Percentiles rank a stretch among this genome's conserved stretches.
These are phyloP conservation scores for Pseudomyrmex concolor DNA, from an alignment of 1,140 invertebrate species.

Conservation along the genomic window DNA sequence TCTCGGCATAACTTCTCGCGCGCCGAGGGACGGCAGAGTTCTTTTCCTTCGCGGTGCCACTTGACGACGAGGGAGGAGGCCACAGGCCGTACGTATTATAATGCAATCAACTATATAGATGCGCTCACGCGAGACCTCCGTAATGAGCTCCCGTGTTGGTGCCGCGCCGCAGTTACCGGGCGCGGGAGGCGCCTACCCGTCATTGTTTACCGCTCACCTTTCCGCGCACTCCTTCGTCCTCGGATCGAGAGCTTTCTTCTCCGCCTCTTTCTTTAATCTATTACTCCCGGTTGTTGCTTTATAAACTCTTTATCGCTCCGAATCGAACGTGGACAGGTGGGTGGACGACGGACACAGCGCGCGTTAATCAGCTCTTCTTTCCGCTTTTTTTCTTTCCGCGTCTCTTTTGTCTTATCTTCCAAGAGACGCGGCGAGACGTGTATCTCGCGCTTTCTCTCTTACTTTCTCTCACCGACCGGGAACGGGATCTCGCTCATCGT, in stretches of 20 bases:
- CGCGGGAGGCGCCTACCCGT: slow-evolving; percentile 77
- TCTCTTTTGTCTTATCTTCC: not conserved
- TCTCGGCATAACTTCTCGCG: not conserved
- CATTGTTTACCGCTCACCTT: slow-evolving; percentile 78
- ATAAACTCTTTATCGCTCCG: slow-evolving; percentile 83
- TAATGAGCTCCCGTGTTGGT: slow-evolving; percentile 82
- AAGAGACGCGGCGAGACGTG: not conserved
- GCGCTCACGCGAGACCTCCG: slow-evolving; percentile 79
- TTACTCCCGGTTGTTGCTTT: slow-evolving; percentile 81
- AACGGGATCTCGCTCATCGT: not conserved
- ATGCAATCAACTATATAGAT: slow-evolving; percentile 82
- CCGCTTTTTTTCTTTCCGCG: not conserved
- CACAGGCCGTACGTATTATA: slow-evolving; percentile 78
- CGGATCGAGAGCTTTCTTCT: not conserved
- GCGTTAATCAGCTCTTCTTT: slow-evolving; percentile 79
- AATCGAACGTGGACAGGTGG: slow-evolving; percentile 78
- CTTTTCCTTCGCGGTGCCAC: slow-evolving; percentile 31
- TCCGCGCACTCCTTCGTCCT: slow-evolving; percentile 11
- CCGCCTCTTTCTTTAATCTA: slow-evolving; percentile 77
- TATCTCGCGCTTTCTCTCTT: slow-evolving; percentile 9
- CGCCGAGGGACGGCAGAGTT: too few species aligned
- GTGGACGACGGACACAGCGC: slow-evolving; percentile 76
- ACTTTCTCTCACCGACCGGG: not conserved
- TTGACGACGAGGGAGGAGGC: slow-evolving; percentile 62
- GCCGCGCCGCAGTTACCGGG: slow-evolving; percentile 68